A percentile compares a stretch with the other conserved stretches of the same genome.
Conservation (phyloP, 1,140 invertebrate species). For the Conopomorpha cramerella region DNA sequence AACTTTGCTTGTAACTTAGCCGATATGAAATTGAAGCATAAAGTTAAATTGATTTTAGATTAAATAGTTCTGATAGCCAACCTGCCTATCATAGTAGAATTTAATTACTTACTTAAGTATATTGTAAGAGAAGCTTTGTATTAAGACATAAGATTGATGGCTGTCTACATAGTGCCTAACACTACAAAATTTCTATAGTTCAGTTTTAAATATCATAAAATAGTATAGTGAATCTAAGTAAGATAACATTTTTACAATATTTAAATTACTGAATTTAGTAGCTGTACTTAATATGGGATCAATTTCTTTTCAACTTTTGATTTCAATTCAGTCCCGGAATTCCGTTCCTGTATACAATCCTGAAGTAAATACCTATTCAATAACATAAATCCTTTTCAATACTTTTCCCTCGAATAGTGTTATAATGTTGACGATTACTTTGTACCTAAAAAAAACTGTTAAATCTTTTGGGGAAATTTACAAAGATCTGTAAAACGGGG, state of each 20-base stretch:
- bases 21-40: slow-evolving; percentile 28
- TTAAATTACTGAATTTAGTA: slow-evolving; percentile 32
- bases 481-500: too few species aligned
- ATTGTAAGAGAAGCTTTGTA: slow-evolving; percentile 50
- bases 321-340: too few species aligned
- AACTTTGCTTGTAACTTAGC: too few species aligned
- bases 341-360: too few species aligned
- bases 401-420: too few species aligned
- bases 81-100: slow-evolving; percentile 54
- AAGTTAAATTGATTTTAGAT: slow-evolving; percentile 44
- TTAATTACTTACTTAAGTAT: slow-evolving; percentile 33
- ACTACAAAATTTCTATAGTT: slow-evolving; percentile 57
- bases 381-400: too few species aligned
- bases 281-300: slow-evolving; percentile 40
- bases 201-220: slow-evolving; percentile 45
- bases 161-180: slow-evolving; percentile 60
- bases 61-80: too few species aligned
- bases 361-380: too few species aligned
- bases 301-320: too few species aligned
- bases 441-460: too few species aligned
- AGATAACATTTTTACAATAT: slow-evolving; percentile 28
- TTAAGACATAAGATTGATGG: slow-evolving; percentile 56
- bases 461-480: too few species aligned
- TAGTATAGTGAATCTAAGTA: slow-evolving; percentile 39
- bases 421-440: too few species aligned